Conservation (phyloP, 2,888 invertebrate genomes). For the Cylloceria caligata region DNA sequence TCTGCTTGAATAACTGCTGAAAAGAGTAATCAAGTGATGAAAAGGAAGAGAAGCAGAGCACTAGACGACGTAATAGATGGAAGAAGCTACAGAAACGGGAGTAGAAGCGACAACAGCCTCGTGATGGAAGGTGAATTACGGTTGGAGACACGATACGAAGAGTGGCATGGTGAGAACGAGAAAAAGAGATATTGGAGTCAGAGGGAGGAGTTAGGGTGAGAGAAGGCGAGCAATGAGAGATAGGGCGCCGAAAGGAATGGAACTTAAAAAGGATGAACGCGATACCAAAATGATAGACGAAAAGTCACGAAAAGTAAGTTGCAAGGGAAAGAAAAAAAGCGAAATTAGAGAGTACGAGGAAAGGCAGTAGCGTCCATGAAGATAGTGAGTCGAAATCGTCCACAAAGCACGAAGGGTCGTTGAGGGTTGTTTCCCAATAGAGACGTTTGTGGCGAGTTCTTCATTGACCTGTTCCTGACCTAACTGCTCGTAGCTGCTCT, state of each 20-base stretch:
- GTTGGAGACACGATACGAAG: constrained; percentile 20
- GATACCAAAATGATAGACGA: neutral
- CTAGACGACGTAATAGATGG: neutral
- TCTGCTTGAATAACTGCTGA: constrained; percentile 36
- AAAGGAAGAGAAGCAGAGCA: neutral
- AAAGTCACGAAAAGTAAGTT: neutral
- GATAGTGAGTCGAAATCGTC: constrained; percentile 11
- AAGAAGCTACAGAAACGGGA: constrained; percentile 3
- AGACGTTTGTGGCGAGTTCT: neutral
- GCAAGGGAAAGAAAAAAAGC: neutral
- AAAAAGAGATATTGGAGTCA: constrained; percentile 24
- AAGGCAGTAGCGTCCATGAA: no score
- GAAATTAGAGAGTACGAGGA: constrained; percentile 6
- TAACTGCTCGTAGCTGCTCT: neutral
- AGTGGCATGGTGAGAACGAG: constrained; percentile 2
- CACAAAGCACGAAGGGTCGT: constrained; percentile 22
- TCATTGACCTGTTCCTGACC: constrained; percentile 25
- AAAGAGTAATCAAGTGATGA: constrained; percentile 53
- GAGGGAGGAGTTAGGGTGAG: neutral
- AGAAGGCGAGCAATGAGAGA: neutral
- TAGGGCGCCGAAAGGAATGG: neutral
- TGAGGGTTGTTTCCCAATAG: constrained; percentile 18
- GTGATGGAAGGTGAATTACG: constrained; percentile 45
- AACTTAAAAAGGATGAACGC: constrained; percentile 8
- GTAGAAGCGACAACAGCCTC: constrained; percentile 29